These are phyloP conservation scores for Drosophila anceps DNA, from an alignment of 2,888 invertebrate species.

Conservation along the genomic window DNA sequence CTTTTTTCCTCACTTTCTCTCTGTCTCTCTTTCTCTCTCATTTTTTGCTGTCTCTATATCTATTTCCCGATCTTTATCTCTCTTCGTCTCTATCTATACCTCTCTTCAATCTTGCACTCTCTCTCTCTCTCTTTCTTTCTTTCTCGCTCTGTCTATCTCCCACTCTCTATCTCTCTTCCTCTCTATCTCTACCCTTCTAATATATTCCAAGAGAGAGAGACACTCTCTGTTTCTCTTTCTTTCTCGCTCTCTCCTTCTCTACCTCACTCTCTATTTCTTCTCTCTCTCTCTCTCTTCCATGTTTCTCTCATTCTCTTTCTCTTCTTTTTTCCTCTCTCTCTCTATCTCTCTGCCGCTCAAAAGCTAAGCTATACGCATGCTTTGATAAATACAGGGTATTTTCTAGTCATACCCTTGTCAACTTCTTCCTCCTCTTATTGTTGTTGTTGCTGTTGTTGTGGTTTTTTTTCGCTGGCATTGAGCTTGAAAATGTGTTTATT, in stretches of 20 bases:
- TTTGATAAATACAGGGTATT: background rate
- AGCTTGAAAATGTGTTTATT: conserved; percentile 82
- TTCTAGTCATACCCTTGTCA: background rate
- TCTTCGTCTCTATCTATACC: background rate
- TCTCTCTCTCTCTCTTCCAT: background rate
- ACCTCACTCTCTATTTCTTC: background rate
- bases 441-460: conserved; percentile 22
- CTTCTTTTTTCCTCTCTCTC: background rate
- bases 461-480: conserved; percentile 67
- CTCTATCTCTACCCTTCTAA: too few relatives aligned
- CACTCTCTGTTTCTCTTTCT: background rate
- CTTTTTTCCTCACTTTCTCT: background rate
- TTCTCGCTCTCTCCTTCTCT: background rate
- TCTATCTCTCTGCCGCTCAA: background rate
- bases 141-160: too few relatives aligned
- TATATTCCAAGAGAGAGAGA: too few relatives aligned
- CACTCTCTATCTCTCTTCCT: background rate
- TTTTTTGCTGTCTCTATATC: too few relatives aligned
- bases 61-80: too few relatives aligned
- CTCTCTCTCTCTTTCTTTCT: too few relatives aligned
- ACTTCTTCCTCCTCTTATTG: background rate
- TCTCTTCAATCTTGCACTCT: background rate
- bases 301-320: background rate
- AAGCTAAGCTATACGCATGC: too few relatives aligned
- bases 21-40: background rate